Conservation (phyloP, 1,140 invertebrate genomes). For the Sitobion miscanthi region DNA sequence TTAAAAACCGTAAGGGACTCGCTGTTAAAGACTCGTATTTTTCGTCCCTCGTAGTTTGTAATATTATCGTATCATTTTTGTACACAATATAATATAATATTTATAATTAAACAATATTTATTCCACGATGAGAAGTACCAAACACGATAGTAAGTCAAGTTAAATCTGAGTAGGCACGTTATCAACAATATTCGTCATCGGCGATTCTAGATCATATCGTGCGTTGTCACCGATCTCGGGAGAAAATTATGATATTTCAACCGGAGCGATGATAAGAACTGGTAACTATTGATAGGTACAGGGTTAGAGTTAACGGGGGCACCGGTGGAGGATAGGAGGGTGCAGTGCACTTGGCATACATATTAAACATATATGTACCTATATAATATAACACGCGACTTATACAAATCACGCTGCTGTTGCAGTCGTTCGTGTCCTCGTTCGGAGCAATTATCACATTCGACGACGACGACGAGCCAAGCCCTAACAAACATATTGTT, state of each 20-base stretch:
- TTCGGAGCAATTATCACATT: slow-evolving; percentile 49
- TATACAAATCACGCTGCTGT: neutral
- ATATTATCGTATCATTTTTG: neutral
- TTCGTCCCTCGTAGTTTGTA: neutral
- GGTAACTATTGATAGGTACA: neutral
- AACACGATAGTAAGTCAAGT: neutral
- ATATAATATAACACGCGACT: neutral
- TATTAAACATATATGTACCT: neutral
- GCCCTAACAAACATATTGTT: slow-evolving; percentile 49
- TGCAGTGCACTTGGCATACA: neutral
- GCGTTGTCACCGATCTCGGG: neutral
- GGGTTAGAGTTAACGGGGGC: neutral
- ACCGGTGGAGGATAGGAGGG: neutral
- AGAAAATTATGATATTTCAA: neutral
- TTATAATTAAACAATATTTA: neutral
- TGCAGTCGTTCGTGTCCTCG: slow-evolving; percentile 47
- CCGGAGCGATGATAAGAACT: neutral
- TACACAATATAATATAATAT: neutral
- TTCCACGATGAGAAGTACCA: neutral
- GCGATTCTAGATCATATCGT: neutral
- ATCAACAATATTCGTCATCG: neutral
- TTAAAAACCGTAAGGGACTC: neutral
- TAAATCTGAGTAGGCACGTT: neutral
- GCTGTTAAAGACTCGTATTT: neutral
- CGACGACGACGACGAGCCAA: slow-evolving; percentile 28